Percentiles rank a stretch among this genome's conserved stretches.
These are phyloP conservation scores for Ariopsis seemanni DNA, from an alignment of 2,113 vertebrate species.

Conservation along the genomic window DNA sequence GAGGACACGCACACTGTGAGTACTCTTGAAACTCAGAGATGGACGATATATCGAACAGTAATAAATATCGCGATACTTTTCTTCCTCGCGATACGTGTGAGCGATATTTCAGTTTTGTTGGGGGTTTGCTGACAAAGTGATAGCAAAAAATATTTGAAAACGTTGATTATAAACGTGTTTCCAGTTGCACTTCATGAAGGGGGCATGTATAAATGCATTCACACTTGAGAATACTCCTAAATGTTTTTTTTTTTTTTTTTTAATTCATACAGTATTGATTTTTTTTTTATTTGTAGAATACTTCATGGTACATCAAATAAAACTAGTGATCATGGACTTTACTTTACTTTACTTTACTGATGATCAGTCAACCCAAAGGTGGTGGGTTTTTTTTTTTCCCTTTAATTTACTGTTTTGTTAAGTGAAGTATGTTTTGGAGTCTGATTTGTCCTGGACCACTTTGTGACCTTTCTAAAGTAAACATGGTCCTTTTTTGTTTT, in stretches of 20 bases:
- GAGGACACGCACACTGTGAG: conserved; percentile 87
- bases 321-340: not conserved
- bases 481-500: not conserved
- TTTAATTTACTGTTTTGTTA: not conserved
- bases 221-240: not conserved
- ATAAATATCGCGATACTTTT: not conserved
- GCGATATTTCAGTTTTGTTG: not conserved
- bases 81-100: too few species aligned
- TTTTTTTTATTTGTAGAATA: too few species aligned
- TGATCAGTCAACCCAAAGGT: not conserved
- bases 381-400: not conserved
- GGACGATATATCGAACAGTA: not conserved
- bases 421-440: not conserved
- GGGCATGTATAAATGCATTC: not conserved
- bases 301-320: not conserved
- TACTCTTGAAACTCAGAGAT: not conserved
- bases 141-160: not conserved
- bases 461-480: not conserved
- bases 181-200: not conserved
- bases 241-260: too few species aligned
- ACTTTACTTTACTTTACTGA: too few species aligned
- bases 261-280: not conserved
- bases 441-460: not conserved
- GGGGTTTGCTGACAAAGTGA: not conserved
- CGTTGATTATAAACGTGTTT: too few species aligned